A percentile compares a stretch with the other conserved stretches of the same genome.
Evolutionary conservation across 2,113 vertebrate genomes (phyloP).

Genomic region (Procavia capensis): DNA sequence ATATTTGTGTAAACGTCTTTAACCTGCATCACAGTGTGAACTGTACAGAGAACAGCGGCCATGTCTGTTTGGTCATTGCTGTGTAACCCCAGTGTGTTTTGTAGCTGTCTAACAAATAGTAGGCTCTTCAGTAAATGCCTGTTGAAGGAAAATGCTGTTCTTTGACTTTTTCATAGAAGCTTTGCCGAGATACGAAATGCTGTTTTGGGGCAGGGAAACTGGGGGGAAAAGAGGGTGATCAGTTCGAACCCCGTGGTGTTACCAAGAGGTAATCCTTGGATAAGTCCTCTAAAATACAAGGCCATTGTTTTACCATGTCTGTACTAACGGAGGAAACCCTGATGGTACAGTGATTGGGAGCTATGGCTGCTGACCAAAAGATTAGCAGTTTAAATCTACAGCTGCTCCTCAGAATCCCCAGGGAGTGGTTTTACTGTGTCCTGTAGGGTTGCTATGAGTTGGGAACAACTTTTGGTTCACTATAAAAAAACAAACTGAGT

Average conservation of each 20-base stretch:
- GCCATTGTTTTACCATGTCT: constrained; percentile 18
- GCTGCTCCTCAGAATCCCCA: no score
- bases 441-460: no score
- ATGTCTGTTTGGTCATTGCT: constrained; percentile 29
- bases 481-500: no score
- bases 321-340: no score
- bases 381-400: no score
- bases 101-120: neutral
- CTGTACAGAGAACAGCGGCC: neutral
- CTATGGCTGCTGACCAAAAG: no score
- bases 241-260: neutral
- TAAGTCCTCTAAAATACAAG: neutral
- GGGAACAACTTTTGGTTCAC: no score
- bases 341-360: no score
- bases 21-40: neutral
- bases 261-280: neutral
- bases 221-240: neutral
- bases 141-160: constrained; percentile 28
- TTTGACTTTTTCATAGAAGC: constrained; percentile 37
- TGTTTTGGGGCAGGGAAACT: neutral
- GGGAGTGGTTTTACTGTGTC: no score
- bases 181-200: constrained; percentile 43
- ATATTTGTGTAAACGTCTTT: neutral
- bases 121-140: neutral
- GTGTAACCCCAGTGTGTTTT: neutral